Evolutionary conservation across 2,797 vertebrate species (phyloP).

Genomic region (Kryptopterus vitreolus): DNA sequence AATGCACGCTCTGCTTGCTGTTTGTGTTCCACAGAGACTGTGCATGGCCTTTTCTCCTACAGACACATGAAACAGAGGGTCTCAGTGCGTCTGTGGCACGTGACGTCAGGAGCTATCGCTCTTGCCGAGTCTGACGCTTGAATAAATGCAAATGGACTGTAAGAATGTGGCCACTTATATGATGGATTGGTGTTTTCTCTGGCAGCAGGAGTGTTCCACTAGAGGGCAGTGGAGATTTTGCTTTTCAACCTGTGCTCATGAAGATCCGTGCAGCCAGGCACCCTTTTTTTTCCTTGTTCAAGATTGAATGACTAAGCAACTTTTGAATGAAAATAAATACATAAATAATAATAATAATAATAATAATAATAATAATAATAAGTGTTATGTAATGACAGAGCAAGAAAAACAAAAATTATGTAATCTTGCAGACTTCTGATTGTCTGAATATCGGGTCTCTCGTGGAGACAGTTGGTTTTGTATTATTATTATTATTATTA

Average conservation of each 20-base stretch:
- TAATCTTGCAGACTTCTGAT: not conserved
- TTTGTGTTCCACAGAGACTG: slow-evolving; percentile 44
- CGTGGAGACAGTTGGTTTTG: not conserved
- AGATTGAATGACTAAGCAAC: slow-evolving; percentile 28
- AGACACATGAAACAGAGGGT: not conserved
- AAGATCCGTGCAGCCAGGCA: not conserved
- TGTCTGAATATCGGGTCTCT: not conserved
- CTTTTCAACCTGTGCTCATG: not conserved
- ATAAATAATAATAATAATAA: no score
- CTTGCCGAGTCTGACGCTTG: slow-evolving; percentile 5
- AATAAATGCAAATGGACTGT: not conserved
- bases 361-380: no score
- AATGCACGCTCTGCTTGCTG: slow-evolving; percentile 23
- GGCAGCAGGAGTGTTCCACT: slow-evolving; percentile 34
- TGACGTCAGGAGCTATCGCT: not conserved
- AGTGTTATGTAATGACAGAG: not conserved
- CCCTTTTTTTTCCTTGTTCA: slow-evolving; percentile 18
- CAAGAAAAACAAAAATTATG: not conserved
- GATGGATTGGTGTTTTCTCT: not conserved
- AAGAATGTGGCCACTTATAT: not conserved
- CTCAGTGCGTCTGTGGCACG: not conserved
- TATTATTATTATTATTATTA: no score
- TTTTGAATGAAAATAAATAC: slow-evolving; percentile 18
- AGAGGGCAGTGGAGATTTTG: slow-evolving; percentile 56
- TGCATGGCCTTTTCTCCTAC: slow-evolving; percentile 26